A percentile compares a stretch with the other conserved stretches of the same genome.
Evolutionary conservation across 2,113 vertebrate species (phyloP).

Genomic region (Lepus europaeus): DNA sequence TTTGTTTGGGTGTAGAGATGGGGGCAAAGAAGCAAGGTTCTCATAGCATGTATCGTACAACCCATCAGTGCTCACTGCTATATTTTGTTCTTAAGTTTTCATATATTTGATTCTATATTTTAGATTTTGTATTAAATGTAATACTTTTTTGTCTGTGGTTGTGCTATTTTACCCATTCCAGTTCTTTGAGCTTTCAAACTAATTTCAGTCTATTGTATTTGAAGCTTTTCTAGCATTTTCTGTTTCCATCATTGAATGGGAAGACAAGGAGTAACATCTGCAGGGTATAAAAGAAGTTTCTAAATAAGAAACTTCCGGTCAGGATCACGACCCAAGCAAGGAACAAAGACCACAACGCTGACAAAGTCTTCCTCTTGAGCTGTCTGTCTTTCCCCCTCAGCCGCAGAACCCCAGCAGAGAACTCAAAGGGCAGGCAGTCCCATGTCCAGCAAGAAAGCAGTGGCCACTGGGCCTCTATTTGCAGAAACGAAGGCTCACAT

Average conservation of each 20-base stretch:
- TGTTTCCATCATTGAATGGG: background rate
- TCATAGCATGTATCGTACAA: accelerated
- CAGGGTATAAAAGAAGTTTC: accelerated
- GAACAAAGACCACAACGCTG: background rate
- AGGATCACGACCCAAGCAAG: accelerated
- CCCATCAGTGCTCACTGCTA: accelerated
- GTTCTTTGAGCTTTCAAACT: background rate
- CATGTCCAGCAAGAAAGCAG: background rate
- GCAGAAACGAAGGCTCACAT: background rate
- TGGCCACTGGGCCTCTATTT: accelerated
- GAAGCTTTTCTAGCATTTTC: background rate
- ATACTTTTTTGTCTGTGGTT: background rate
- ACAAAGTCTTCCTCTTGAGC: background rate
- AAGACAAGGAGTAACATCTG: accelerated
- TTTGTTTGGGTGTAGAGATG: too few species aligned
- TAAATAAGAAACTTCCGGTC: background rate
- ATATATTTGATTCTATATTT: background rate
- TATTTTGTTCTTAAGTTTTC: background rate
- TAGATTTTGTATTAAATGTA: background rate
- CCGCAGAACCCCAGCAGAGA: background rate
- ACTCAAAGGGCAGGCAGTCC: background rate
- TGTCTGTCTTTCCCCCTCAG: accelerated
- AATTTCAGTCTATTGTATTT: background rate
- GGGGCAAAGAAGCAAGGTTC: background rate
- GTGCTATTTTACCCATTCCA: background rate